Evolutionary conservation across 1,140 invertebrate genomes (phyloP), one percentile per base, ranked within the genome.

Genomic region (Chelonus insularis): DNA sequence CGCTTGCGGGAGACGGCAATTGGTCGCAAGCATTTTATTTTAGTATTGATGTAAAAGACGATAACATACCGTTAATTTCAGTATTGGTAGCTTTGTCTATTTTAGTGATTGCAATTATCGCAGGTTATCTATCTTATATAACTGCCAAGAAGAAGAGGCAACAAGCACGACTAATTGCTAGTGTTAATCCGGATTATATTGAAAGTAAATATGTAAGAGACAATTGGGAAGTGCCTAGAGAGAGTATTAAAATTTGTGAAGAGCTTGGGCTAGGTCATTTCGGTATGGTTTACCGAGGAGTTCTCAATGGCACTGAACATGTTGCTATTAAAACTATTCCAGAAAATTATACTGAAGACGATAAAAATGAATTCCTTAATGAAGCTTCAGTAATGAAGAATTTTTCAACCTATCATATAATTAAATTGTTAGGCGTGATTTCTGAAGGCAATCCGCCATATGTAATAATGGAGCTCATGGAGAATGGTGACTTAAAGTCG

Each of bases 381-480:
- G 88, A 89, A 72, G 86, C 85, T 0, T 84, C 84, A n/a, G 83
- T 85, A 2, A 88, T 88, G 87, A 88, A 87, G 80, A 86, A 82
- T 75, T 75, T 80, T 48, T 69, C 69, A 9, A 72, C 70, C 9
- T 73, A 82, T 62, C 90, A 91, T 73, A 87, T 92, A 16, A 87
- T 92, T 0, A 85, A 85, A 67, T 75, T 92, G 8, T 68, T 89
- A 1, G 91, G 91, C 4, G 88, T 92, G 7, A 88, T 91, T 1
- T 89, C 88, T 0, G 81, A 83, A 54, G 85, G 83, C 1, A 81
- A 84, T 57, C 88, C 88, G 8, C 84, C 87, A 1, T 81, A 85
- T 36, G 89, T 92, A 0, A 79, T 92, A 7, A 92, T 92, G 90
- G 90, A 92, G 67, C 68, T 91, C 1, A 92, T 92, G 90, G 81